Evolutionary conservation across 2,113 vertebrate species (phyloP), one percentile per base, ranked within the genome.

Genomic region (Eublepharis macularius): DNA sequence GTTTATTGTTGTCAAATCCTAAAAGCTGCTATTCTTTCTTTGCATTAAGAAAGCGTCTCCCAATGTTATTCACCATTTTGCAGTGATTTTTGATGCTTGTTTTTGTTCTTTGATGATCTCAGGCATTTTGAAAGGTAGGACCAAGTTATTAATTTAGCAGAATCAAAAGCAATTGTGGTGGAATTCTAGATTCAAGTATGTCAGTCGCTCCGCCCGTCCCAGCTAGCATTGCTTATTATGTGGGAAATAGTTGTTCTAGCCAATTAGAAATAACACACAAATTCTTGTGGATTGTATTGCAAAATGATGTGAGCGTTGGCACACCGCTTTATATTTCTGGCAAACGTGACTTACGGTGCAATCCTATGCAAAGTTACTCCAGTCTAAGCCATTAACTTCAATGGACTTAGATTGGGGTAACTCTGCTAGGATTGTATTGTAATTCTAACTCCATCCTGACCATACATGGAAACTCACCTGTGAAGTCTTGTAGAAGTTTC

Each of bases 401-500:
- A n/a, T n/a, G n/a, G n/a, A n/a, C n/a, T n/a, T n/a, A n/a, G n/a
- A n/a, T n/a, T 29, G 45, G 87, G 86, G 63, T 81, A n/a, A n/a
- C n/a, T n/a, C n/a, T n/a, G n/a, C n/a, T n/a, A n/a, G n/a, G n/a
- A n/a, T n/a, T n/a, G n/a, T n/a, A n/a, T n/a, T n/a, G n/a, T n/a
- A n/a, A n/a, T n/a, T 45, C 24, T 88, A 83, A 14, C 54, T 85
- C 81, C 49, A 1, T 77, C n/a, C n/a, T n/a, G 57, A 81, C 90
- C 32, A 0, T 86, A 80, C 69, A 85, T 90, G 80, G 87, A 82
- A 86, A 32, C 16, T 91, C 86, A 90, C 88, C 91, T 93, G 69
- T 66, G 83, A 78, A 83, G 68, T 51, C 86, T 91, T 92, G 49
- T 54, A 81, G 77, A 81, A 65, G 87, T 19, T 17, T 90, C 86